A percentile compares a stretch with the other conserved stretches of the same genome.
Evolutionary conservation across 2,888 invertebrate species (phyloP).

Genomic region (Cosmia trapezina): DNA sequence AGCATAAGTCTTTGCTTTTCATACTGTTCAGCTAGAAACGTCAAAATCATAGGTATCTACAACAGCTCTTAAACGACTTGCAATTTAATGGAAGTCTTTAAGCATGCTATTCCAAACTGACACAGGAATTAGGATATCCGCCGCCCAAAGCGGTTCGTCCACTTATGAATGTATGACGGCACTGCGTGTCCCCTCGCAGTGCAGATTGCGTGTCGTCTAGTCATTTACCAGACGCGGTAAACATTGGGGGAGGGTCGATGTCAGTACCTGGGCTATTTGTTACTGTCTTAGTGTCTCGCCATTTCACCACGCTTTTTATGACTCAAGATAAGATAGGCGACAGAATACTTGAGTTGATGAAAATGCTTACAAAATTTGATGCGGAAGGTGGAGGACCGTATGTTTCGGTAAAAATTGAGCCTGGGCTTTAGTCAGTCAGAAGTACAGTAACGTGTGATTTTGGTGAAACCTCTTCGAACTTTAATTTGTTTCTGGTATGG

Average conservation of each 20-base stretch:
- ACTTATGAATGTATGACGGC: conserved; percentile 73
- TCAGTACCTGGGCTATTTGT: conserved; percentile 54
- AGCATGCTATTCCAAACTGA: conserved; percentile 56
- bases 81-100: conserved; percentile 42
- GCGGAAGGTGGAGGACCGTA: not conserved
- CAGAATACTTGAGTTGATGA: conserved; percentile 24
- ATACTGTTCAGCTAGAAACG: not conserved
- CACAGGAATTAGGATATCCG: conserved; percentile 80
- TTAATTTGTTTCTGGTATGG: not conserved
- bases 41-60: not conserved
- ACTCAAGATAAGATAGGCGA: conserved; percentile 39
- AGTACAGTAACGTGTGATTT: not conserved
- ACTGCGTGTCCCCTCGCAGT: conserved; percentile 75
- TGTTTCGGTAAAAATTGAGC: not conserved
- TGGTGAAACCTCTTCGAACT: not conserved
- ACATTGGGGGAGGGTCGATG: conserved; percentile 67
- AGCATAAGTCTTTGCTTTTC: not conserved
- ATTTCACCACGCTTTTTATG: conserved; percentile 49
- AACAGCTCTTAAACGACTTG: conserved; percentile 10
- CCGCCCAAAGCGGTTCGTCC: conserved; percentile 72
- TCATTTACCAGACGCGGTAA: conserved; percentile 76
- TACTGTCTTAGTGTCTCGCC: conserved; percentile 54
- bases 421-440: no score
- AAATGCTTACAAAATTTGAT: conserved; percentile 1
- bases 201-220: conserved; percentile 79